A percentile compares a stretch with the other conserved stretches of the same genome.
phyloP scores from a whole-genome alignment of 2,113 vertebrate species.

The Apteryx owenii region DNA sequence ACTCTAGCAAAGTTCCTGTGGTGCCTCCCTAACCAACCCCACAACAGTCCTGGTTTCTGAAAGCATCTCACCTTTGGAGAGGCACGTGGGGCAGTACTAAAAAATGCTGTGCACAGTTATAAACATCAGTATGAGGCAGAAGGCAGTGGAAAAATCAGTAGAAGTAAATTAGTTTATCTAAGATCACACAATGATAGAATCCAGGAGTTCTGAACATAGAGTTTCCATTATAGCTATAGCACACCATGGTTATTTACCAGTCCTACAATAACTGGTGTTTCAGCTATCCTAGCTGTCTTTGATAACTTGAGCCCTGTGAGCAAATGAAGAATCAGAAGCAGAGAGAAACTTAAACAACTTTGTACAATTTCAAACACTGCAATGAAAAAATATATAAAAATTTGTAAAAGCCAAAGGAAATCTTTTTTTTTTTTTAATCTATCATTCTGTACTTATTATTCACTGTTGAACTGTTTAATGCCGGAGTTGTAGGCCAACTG shows the following conservation, averaged over 20 bases:
- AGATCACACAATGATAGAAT: neutral
- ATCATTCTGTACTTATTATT: constrained; percentile 64
- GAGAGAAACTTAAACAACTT: neutral
- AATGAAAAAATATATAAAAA: neutral
- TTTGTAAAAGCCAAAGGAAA: neutral
- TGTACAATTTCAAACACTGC: neutral
- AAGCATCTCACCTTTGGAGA: neutral
- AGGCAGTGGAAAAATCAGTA: neutral
- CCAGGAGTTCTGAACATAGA: neutral
- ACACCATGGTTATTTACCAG: neutral
- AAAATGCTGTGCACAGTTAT: neutral
- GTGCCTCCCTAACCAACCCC: neutral
- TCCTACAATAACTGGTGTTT: neutral
- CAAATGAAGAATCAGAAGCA: neutral
- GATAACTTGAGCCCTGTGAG: neutral
- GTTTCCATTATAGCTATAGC: neutral
- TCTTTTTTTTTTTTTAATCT: neutral
- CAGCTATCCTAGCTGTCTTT: neutral
- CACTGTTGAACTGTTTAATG: constrained; percentile 71
- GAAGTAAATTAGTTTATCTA: neutral
- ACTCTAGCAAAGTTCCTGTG: neutral
- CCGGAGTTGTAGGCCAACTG: constrained; percentile 56
- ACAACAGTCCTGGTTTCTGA: neutral
- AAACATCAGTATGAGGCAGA: neutral
- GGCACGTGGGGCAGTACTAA: neutral